Conservation (phyloP, 2,113 vertebrate genomes). For the Indicator maculatus region DNA sequence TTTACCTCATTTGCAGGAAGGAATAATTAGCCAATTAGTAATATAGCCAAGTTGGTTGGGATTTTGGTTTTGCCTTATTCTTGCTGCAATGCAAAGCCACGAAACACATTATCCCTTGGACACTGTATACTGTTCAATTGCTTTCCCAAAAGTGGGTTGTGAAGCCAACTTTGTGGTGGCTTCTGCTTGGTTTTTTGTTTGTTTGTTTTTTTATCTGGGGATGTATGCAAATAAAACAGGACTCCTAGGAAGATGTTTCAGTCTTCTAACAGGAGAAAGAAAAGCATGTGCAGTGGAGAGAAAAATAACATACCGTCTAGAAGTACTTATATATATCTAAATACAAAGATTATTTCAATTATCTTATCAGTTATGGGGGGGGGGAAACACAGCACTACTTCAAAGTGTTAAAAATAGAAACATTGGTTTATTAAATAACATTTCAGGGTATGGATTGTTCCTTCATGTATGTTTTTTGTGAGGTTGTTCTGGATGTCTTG, state of each 20-base stretch:
- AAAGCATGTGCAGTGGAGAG: neutral
- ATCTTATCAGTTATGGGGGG: neutral
- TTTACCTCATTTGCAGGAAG: neutral
- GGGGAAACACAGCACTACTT: neutral
- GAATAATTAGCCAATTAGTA: neutral
- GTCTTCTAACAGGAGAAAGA: neutral
- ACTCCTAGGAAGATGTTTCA: neutral
- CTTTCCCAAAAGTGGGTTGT: neutral
- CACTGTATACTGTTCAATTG: neutral
- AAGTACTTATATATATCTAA: neutral
- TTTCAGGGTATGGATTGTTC: neutral
- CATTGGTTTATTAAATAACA: neutral
- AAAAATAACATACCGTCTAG: neutral
- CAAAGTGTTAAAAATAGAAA: constrained; percentile 19
- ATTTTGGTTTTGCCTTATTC: neutral
- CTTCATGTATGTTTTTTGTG: neutral
- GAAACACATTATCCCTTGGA: neutral
- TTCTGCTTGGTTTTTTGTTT: neutral
- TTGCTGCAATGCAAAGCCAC: neutral
- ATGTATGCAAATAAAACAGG: neutral
- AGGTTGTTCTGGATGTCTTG: neutral
- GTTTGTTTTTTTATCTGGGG: neutral
- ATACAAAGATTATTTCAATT: constrained; percentile 20
- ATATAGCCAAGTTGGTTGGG: neutral
- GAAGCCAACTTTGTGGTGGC: neutral